Evolutionary conservation across 2,113 vertebrate genomes (phyloP).

Genomic region (Heteronetta atricapilla): DNA sequence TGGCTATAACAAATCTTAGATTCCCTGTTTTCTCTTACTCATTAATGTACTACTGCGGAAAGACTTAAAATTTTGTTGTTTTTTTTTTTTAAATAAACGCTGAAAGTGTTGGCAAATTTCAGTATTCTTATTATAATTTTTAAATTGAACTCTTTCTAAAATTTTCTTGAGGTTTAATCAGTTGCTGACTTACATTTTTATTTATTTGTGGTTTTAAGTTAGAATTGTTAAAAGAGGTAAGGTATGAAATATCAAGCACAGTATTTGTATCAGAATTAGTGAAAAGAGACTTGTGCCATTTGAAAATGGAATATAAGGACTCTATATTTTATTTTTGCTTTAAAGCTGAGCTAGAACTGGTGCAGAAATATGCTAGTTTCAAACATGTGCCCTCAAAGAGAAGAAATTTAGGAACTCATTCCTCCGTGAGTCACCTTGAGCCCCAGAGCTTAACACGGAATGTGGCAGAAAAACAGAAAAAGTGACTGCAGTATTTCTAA

Average conservation of each 20-base stretch:
- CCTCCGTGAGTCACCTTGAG: not conserved
- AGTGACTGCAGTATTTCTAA: not conserved
- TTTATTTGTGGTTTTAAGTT: not conserved
- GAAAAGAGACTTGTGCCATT: not conserved
- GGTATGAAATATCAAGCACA: not conserved
- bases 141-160: not conserved
- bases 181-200: not conserved
- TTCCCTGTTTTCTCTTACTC: not conserved
- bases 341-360: not conserved
- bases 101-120: not conserved
- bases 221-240: not conserved
- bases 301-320: not conserved
- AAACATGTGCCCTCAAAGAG: not conserved
- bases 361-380: not conserved
- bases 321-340: not conserved
- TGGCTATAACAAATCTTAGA: not conserved
- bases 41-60: not conserved
- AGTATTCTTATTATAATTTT: not conserved
- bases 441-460: not conserved
- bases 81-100: not conserved
- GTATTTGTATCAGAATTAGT: not conserved
- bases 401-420: not conserved
- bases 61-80: not conserved
- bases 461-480: not conserved
- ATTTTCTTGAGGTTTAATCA: not conserved